phyloP scores from a whole-genome alignment of 2,113 vertebrate species.

The Orycteropus afer region DNA sequence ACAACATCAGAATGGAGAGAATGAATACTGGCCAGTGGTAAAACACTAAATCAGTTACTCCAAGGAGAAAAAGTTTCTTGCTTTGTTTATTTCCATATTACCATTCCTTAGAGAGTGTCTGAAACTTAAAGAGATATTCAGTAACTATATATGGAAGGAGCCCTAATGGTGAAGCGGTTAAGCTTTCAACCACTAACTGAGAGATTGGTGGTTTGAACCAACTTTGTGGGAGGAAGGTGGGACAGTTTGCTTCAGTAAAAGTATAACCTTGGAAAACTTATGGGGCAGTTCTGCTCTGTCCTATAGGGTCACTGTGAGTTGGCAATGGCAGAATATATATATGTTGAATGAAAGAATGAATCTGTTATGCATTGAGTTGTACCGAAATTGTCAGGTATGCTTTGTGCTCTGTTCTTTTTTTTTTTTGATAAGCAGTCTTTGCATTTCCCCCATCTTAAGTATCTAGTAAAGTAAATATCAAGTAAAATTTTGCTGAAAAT shows the following conservation, averaged over 20 bases:
- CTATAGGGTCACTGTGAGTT: background rate
- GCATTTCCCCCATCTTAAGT: conserved; percentile 35
- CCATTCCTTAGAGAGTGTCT: background rate
- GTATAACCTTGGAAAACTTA: background rate
- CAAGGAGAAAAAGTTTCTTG: background rate
- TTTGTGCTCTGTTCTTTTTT: background rate
- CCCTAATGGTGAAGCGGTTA: background rate
- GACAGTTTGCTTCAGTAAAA: background rate
- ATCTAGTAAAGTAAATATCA: too few species aligned
- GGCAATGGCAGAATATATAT: background rate
- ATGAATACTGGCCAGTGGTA: background rate
- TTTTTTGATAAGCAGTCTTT: background rate
- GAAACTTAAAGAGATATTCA: background rate
- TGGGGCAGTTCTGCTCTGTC: background rate
- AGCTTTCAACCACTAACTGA: background rate
- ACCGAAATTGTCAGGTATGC: background rate
- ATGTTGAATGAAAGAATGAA: background rate
- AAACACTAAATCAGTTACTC: conserved; percentile 3
- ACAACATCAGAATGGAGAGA: background rate
- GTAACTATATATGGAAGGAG: background rate
- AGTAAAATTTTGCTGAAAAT: too few species aligned
- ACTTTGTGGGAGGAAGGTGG: background rate
- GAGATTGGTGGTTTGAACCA: background rate
- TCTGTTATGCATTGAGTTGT: background rate
- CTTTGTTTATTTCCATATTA: background rate